Percentiles rank a stretch among this genome's conserved stretches.
Conservation (phyloP, 2,113 vertebrate genomes). For the Recurvirostra avosetta region DNA sequence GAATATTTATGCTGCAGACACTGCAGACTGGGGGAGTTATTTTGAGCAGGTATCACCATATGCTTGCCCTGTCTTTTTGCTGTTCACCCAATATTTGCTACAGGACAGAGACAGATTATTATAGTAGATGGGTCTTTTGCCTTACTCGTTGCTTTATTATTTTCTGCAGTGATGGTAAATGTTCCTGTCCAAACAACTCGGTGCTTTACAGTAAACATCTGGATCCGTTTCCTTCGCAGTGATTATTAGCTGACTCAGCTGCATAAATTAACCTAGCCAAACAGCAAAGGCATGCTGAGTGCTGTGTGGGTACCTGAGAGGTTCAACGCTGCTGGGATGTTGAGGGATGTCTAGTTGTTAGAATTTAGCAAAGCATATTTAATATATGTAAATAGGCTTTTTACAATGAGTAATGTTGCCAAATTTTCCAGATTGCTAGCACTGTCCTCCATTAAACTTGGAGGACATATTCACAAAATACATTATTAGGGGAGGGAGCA, state of each 20-base stretch:
- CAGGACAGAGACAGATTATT: neutral
- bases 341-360: neutral
- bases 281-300: neutral
- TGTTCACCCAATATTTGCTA: neutral
- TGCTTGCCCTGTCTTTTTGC: neutral
- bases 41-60: neutral
- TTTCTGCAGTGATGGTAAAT: neutral
- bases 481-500: neutral
- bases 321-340: neutral
- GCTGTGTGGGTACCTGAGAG: neutral
- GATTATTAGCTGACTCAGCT: conserved; percentile 40
- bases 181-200: neutral
- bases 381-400: conserved; percentile 44
- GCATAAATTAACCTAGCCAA: conserved; percentile 20
- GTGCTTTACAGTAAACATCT: conserved; percentile 10
- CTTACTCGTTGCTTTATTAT: neutral
- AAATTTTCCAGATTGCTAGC: conserved; percentile 53
- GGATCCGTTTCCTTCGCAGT: neutral
- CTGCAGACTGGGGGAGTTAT: neutral
- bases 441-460: conserved; percentile 47
- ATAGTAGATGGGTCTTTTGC: neutral
- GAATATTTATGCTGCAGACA: neutral
- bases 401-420: conserved; percentile 39
- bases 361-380: conserved; percentile 20
- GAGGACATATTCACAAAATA: conserved; percentile 37